phyloP scores from a whole-genome alignment of 2,797 vertebrate species.

The Mormyrops boulengeri region DNA sequence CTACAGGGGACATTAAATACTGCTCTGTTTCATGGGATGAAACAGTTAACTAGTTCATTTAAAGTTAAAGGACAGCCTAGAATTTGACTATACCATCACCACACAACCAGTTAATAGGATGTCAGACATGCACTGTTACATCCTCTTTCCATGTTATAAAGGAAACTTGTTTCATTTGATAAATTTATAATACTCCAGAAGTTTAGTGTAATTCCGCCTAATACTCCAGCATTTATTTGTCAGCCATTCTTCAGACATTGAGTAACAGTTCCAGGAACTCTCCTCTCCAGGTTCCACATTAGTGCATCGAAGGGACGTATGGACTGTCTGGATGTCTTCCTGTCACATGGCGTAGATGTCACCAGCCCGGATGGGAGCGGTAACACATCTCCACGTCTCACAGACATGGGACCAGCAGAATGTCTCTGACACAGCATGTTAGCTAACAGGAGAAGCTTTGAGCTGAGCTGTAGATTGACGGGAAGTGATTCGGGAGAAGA shows the following conservation, averaged over 20 bases:
- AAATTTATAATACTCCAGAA: background rate
- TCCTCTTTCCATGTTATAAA: background rate
- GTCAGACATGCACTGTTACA: background rate
- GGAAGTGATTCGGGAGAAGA: background rate
- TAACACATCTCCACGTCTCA: slow-evolving; percentile 31
- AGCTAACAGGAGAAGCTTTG: background rate
- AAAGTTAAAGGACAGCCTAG: background rate
- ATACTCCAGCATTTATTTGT: background rate
- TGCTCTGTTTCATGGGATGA: background rate
- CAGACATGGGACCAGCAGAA: slow-evolving; percentile 12
- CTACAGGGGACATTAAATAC: background rate
- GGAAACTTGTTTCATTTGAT: background rate
- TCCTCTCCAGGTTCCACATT: slow-evolving; percentile 70
- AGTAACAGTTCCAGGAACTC: background rate
- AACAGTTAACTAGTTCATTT: background rate
- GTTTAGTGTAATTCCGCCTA: too few species aligned
- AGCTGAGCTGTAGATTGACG: background rate
- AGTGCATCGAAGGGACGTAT: slow-evolving; percentile 69
- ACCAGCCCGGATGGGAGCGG: slow-evolving; percentile 73
- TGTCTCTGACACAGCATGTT: background rate
- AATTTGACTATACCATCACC: background rate
- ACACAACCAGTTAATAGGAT: background rate
- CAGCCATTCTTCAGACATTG: background rate
- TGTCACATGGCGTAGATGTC: slow-evolving; percentile 75
- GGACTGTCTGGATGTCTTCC: slow-evolving; percentile 81